A percentile compares a stretch with the other conserved stretches of the same genome.
phyloP scores from a whole-genome alignment of 2,888 invertebrate genomes.

The Cantharis nigra region DNA sequence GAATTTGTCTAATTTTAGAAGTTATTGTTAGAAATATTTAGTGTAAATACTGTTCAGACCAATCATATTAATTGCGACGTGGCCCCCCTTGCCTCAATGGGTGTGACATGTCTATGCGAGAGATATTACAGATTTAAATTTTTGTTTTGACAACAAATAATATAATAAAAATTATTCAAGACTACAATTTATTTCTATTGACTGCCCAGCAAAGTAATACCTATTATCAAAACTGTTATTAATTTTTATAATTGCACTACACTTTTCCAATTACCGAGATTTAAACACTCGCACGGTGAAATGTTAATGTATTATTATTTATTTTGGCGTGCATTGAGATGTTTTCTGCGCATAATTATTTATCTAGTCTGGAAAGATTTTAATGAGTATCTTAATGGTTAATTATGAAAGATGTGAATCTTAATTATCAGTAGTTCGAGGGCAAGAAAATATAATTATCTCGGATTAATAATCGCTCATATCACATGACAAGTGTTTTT shows the following conservation, averaged over 20 bases:
- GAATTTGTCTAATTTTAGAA: no score
- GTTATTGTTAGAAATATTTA: no score
- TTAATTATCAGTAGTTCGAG: slow-evolving; percentile 42
- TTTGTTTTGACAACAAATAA: no score
- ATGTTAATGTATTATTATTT: not conserved
- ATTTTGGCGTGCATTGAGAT: not conserved
- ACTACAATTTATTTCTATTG: not conserved
- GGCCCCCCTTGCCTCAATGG: no score
- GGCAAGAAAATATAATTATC: slow-evolving; percentile 48
- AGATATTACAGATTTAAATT: no score
- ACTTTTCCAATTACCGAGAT: not conserved
- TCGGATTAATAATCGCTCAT: slow-evolving; percentile 45
- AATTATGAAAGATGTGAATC: slow-evolving; percentile 37
- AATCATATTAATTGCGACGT: no score
- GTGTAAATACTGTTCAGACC: no score
- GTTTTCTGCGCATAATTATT: not conserved
- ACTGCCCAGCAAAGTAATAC: not conserved
- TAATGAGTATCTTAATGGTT: slow-evolving; percentile 36
- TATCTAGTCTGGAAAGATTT: slow-evolving; percentile 22
- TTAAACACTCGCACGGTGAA: not conserved
- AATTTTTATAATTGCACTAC: not conserved
- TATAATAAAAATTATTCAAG: not conserved
- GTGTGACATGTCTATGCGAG: no score
- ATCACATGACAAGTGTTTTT: slow-evolving; percentile 45
- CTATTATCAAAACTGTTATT: not conserved